Conservation (phyloP, 1,140 invertebrate species). For the Drosophila nasuta region DNA sequence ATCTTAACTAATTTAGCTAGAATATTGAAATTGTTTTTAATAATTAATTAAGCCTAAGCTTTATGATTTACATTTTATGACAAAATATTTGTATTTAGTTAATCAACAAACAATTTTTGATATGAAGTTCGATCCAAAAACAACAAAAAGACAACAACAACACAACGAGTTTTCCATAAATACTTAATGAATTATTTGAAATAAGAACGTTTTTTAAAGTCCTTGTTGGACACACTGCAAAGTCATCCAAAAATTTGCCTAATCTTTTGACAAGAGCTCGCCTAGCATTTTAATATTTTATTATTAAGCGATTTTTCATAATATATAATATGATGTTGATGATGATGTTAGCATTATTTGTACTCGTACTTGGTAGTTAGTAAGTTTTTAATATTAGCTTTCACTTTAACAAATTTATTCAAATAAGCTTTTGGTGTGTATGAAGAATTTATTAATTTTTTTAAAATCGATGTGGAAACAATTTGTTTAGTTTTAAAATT, state of each 20-base stretch:
- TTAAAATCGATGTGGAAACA: constrained; percentile 5
- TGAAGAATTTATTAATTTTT: constrained; percentile 27
- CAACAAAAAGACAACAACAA: constrained; percentile 50
- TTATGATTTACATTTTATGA: constrained; percentile 46
- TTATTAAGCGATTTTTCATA: constrained; percentile 39
- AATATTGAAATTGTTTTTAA: constrained; percentile 79
- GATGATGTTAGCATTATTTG: constrained; percentile 32
- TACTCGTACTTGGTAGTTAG: constrained; percentile 36
- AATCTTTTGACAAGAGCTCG: constrained; percentile 48
- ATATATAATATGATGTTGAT: neutral
- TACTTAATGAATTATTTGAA: constrained; percentile 49
- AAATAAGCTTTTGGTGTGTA: constrained; percentile 39
- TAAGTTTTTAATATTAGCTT: constrained; percentile 45
- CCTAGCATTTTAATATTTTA: constrained; percentile 45
- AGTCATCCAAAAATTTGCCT: constrained; percentile 38
- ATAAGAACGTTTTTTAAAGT: constrained; percentile 49
- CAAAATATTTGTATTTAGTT: constrained; percentile 45
- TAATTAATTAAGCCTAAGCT: constrained; percentile 47
- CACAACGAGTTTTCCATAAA: constrained; percentile 78
- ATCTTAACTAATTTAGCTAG: constrained; percentile 70
- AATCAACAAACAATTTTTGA: constrained; percentile 47
- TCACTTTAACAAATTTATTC: constrained; percentile 34
- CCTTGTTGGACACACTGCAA: constrained; percentile 62
- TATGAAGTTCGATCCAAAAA: constrained; percentile 35
- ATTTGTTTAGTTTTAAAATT: constrained; percentile 48